phyloP scores from a whole-genome alignment of 2,797 vertebrate genomes.

The Enteromius mattozi region DNA sequence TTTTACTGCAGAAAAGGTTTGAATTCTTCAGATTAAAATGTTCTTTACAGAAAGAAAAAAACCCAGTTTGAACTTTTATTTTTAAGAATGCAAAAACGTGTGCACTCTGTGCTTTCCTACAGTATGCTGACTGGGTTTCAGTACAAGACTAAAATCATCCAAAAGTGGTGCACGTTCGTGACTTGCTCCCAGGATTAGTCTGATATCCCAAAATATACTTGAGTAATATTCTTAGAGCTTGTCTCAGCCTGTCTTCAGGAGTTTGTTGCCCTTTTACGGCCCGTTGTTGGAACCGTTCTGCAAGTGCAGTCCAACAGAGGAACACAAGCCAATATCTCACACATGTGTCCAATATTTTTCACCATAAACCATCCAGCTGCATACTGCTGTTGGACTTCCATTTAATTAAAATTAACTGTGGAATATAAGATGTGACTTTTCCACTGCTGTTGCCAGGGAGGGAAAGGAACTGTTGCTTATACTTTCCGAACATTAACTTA shows the following conservation, averaged over 20 bases:
- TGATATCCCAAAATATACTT: conserved; percentile 9
- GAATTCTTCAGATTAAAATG: not conserved
- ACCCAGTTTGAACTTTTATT: not conserved
- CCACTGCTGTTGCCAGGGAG: not conserved
- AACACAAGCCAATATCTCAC: not conserved
- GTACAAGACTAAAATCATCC: not conserved
- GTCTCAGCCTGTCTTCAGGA: conserved; percentile 5
- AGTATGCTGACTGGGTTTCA: not conserved
- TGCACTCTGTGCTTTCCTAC: not conserved
- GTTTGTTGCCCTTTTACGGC: conserved; percentile 33
- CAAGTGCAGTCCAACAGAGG: not conserved
- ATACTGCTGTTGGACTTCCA: not conserved
- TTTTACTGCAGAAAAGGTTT: not conserved
- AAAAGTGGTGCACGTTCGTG: not conserved
- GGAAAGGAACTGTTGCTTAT: not conserved
- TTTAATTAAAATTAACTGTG: conserved; percentile 10
- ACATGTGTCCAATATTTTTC: conserved; percentile 23
- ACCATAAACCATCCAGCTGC: not conserved
- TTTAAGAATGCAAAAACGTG: not conserved
- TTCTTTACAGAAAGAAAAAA: not conserved
- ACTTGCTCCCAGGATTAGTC: not conserved
- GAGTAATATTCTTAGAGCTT: not conserved
- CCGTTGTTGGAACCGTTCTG: not conserved
- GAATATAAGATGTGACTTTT: not conserved
- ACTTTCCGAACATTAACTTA: not conserved